Base-by-base conservation (phyloP, 2,888 invertebrate genomes). In the Rhogogaster chlorosoma region DNA sequence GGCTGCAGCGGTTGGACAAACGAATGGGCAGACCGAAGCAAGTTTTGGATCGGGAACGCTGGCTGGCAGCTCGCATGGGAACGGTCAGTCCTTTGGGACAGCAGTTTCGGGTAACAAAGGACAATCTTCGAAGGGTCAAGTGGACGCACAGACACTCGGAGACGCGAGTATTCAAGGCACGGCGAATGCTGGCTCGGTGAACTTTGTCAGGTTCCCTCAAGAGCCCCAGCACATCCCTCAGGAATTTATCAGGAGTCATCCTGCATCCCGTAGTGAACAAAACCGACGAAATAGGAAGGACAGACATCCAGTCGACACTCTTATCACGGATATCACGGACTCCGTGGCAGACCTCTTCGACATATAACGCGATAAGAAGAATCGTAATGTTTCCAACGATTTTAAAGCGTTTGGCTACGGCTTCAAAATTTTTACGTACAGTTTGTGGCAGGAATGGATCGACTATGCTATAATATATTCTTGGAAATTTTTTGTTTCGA, bases 1-100 rank as follows among this genome's bases (percentile, higher is more conserved):
- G 10, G 88, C 90, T 1, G 89, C 89, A 0, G 87, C 89, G 15
- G 83, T 90, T 57, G 88, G 87, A 3, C 88, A 90, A 84, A 67
- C 70, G 45, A 80, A 84, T 36, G 90, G 89, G 32, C 86, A 88
- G 36, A 86, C 86, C 32, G 88, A 89, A 64, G 90, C 87, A 0
- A 89, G 89, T 42, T 90, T 90, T 80, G 89, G 89, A 85, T 88
- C 90, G 3, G 88, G 89, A 18, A 85, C 84, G 9, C 88, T 89
- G 80, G 84, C 88, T 36, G 89, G 87, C 6, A 87, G 53, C 83
- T 90, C 90, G 32, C 84, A 84, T 6, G 89, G 86, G 5, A 87
- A 86, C 15, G 90, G 90, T 6, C 80, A 90, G 15, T 88, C 89
- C 26, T 83, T 86, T 26, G 90, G 89, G 26, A 88, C 73, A 36